Evolutionary conservation across 2,797 vertebrate genomes (phyloP), one percentile per base, ranked within the genome.

Genomic region (Aplochiton taeniatus): DNA sequence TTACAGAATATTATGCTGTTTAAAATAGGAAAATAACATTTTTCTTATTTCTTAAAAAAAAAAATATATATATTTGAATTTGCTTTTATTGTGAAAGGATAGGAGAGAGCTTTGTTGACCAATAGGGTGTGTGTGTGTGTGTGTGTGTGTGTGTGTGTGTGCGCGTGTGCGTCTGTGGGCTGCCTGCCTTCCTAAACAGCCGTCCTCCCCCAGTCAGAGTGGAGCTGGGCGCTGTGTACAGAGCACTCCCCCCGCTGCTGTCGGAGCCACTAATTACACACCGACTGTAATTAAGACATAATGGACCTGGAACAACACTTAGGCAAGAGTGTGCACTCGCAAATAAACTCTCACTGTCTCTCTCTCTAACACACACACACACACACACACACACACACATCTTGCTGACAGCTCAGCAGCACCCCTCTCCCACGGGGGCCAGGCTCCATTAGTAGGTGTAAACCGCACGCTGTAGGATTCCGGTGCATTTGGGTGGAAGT

Each of bases 281-380:
- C 88, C 79, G 80, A 83, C 63, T 51, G 73, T 79, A 90, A 90
- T 91, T 86, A 87, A 69, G 63, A 57, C 65, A 76, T 88, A 85
- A 91, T 87, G 76, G 75, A 50, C 64, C 73, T 63, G 44, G 68
- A 74, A 72, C 83, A 68, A 83, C 45, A 59, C 75, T 41, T 16
- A 19, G 43, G 12, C 44, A 18, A 8, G 4, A 50, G 9, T 16
- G 12, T 17, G 11, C 16, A 19, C 44, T n/a, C n/a, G n/a, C n/a
- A n/a, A n/a, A n/a, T n/a, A n/a, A n/a, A n/a, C n/a, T n/a, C n/a
- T n/a, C n/a, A n/a, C n/a, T n/a, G n/a, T n/a, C n/a, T n/a, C n/a
- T n/a, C n/a, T n/a, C n/a, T n/a, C n/a, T n/a, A n/a, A n/a, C n/a
- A 0, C n/a, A 12, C 17, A 19, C 47, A 44, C 48, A 10, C 18